Evolutionary conservation across 2,113 vertebrate genomes (phyloP).

Genomic region (Pitta sordida): DNA sequence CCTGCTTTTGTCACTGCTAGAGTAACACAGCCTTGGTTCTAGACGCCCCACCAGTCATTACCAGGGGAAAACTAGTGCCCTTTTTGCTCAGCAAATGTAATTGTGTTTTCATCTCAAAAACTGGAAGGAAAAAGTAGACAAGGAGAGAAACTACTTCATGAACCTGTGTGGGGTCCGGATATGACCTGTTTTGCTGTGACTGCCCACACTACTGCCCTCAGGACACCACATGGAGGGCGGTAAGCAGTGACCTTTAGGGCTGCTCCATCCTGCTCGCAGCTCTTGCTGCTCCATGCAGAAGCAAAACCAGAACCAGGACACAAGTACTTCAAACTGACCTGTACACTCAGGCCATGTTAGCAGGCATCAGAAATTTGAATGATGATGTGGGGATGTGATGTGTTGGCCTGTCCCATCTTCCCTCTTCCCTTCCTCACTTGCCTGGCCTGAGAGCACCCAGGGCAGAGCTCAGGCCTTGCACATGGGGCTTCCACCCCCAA

Average conservation of each 20-base stretch:
- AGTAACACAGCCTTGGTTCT: background rate
- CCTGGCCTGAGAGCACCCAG: background rate
- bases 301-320: background rate
- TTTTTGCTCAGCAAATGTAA: background rate
- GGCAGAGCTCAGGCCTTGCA: background rate
- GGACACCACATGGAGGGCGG: background rate
- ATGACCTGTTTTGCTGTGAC: background rate
- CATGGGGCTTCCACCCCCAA: background rate
- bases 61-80: background rate
- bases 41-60: background rate
- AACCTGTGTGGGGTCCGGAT: accelerated
- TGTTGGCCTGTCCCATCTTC: background rate
- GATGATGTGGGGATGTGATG: accelerated
- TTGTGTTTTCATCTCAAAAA: background rate
- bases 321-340: background rate
- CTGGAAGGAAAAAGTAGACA: background rate
- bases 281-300: background rate
- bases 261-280: background rate
- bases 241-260: background rate
- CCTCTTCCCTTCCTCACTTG: background rate
- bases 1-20: background rate
- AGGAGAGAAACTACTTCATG: background rate
- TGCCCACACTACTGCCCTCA: background rate
- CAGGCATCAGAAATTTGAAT: background rate
- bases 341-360: background rate